Base-by-base conservation (phyloP, 2,888 invertebrate genomes). In the Phoronis australis region DNA sequence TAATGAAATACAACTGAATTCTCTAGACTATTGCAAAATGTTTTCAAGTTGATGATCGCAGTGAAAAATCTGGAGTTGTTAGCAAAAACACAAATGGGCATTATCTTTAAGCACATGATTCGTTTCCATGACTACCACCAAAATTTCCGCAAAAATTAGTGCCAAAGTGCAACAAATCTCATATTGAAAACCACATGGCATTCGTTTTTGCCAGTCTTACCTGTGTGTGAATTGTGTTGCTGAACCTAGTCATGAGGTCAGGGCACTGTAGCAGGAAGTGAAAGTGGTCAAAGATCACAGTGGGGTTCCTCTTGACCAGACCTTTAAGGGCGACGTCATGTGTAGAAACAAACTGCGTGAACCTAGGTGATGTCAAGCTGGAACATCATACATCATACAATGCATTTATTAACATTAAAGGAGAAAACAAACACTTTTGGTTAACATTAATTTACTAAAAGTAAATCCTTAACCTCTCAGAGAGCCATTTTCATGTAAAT, bases 261-360 rank as follows among this genome's bases (percentile, higher is more conserved):
- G 68, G 69, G 50, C 68, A 68, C 46, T 71, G 69, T 42, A 73
- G 51, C 38, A 73, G 56, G 49, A 73, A 73, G 55, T 67, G 69
- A 48, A 73, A 72, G 54, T 73, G 71, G 43, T 70, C 66, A 60
- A 73, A 72, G 48, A 73, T 72, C 45, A 71, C 61, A 37, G 59
- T 56, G 4, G 73, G 71, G 54, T 69, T 66, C 51, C 72, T 71
- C 62, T 18, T 61, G 37, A 71, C 65, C 4, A 70, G 55, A 47
- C 60, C 58, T 48, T 62, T 67, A 6, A 72, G 53, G 24, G 66
- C 65, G 18, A 51, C 43, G 42, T 66, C 62, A 48, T 69, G 66
- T 31, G 57, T 47, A 44, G 59, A 59, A n/a, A 69, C 66, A 63
- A 71, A 71, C 37, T 68, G 66, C 40, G 68, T 64, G 56, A 71